Base-by-base conservation (phyloP, 2,888 invertebrate genomes). In the Eilema caniola region DNA sequence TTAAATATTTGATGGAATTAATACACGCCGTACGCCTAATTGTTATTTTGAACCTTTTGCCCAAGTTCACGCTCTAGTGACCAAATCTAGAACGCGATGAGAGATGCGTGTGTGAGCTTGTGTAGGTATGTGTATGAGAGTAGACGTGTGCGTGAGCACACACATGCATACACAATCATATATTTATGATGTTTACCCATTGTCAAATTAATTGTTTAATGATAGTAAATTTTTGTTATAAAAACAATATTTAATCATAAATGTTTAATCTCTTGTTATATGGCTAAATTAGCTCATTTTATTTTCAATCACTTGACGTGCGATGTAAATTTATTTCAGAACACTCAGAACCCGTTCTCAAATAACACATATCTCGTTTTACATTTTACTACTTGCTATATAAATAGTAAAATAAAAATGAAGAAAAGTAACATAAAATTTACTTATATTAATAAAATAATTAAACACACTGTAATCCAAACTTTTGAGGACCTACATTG, bases 1-100 rank as follows among this genome's bases (percentile, higher is more conserved):
- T 82, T 84, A 80, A 88, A 85, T 86, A 85, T 84, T 87, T 86
- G 80, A 84, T 83, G 79, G 83, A 83, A 82, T 86, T 81, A 85
- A 83, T 83, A 79, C 79, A 81, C 53, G 24, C 41, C 25, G 12
- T 31, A 57, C n/a, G 25, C 59, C 67, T 66, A 60, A 66, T 60
- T 59, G 59, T 66, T 66, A 59, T 59, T 16, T 25, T 59, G 7
- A 59, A n/a, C n/a, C n/a, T n/a, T n/a, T n/a, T n/a, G 59, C 14
- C 59, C 28, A 59, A n/a, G 41, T 66, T 37, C 56, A 33, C 57
- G 33, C 37, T n/a, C 59, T 28, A 41, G 25, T 64, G 28, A n/a
- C 25, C 10, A 28, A 12, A 63, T 28, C 47, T 53, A 64, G 53
- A 12, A 53, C 64, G 28, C 53, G 25, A 16, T 28, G 14, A n/a